Base-by-base conservation (phyloP, 2,113 vertebrate species). In the Hoplias malabaricus region DNA sequence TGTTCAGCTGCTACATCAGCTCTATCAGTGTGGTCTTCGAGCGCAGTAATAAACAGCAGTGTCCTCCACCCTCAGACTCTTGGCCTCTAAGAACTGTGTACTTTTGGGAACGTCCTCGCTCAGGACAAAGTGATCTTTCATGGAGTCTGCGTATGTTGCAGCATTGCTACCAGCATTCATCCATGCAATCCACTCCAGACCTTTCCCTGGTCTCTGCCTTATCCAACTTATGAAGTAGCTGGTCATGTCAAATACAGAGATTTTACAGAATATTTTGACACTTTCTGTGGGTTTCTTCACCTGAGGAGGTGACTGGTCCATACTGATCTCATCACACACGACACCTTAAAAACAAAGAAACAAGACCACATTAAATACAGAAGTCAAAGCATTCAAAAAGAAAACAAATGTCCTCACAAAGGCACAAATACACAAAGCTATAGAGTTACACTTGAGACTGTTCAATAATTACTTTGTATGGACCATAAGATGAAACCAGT, bases 121-220 rank as follows among this genome's bases (percentile, higher is more conserved):
- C n/a, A n/a, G n/a, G n/a, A n/a, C n/a, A n/a, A n/a, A n/a, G n/a
- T n/a, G n/a, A n/a, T n/a, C n/a, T n/a, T n/a, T n/a, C n/a, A n/a
- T n/a, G n/a, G n/a, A n/a, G n/a, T n/a, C 48, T 23, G 65, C 65
- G 34, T 59, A 61, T 10, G 34, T 7, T 25, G 9, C 2, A 46
- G 1, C 19, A 1, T 5, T 67, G 5, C 34, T 43, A 9, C 72
- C 79, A 54, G 14, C 0, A 19, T 78, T 4, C 9, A 81, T 16
- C n/a, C 40, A n/a, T 12, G 75, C 75, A 65, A 75, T 82, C 80
- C 80, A 79, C 71, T 79, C 71, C 57, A 82, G 71, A 7, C 25
- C 34, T 63, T 69, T 63, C 46, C 80, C 80, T 23, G 63, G 71
- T 43, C 74, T 70, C 76, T 82, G 76, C 0, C 66, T 36, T 1